Conservation (phyloP, 2,888 invertebrate genomes). For the Acleris sparsana region DNA sequence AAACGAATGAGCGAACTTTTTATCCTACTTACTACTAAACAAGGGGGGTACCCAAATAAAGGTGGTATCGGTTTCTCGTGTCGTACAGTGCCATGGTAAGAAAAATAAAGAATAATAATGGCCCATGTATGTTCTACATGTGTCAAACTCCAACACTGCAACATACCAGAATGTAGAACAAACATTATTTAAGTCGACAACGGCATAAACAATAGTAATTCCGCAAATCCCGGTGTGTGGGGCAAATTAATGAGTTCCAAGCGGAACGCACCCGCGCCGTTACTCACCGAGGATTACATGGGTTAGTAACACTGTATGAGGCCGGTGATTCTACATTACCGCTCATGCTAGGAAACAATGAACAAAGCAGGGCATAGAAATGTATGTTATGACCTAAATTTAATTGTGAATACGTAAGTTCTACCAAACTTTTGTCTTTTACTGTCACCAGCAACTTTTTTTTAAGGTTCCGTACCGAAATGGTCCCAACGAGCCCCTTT, state of each 20-base stretch:
- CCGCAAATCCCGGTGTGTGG: slow-evolving; percentile 67
- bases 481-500: no score
- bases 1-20: no score
- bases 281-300: slow-evolving; percentile 65
- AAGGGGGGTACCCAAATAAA: no score
- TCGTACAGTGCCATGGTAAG: no score
- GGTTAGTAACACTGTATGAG: slow-evolving; percentile 48
- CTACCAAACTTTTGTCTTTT: no score
- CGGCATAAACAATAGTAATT: slow-evolving; percentile 72
- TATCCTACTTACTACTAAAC: no score
- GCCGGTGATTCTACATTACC: slow-evolving; percentile 23
- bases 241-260: slow-evolving; percentile 67
- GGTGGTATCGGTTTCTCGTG: no score
- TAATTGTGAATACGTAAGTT: no score
- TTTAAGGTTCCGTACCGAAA: no score
- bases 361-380: neutral
- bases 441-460: no score
- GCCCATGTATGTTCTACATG: neutral
- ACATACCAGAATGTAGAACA: slow-evolving; percentile 45
- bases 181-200: slow-evolving; percentile 61
- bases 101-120: neutral
- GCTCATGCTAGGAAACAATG: neutral
- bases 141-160: neutral
- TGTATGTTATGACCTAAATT: neutral
- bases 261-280: slow-evolving; percentile 53